A percentile compares a stretch with the other conserved stretches of the same genome.
phyloP scores from a whole-genome alignment of 1,140 invertebrate species.

The Zaprionus taronus region DNA sequence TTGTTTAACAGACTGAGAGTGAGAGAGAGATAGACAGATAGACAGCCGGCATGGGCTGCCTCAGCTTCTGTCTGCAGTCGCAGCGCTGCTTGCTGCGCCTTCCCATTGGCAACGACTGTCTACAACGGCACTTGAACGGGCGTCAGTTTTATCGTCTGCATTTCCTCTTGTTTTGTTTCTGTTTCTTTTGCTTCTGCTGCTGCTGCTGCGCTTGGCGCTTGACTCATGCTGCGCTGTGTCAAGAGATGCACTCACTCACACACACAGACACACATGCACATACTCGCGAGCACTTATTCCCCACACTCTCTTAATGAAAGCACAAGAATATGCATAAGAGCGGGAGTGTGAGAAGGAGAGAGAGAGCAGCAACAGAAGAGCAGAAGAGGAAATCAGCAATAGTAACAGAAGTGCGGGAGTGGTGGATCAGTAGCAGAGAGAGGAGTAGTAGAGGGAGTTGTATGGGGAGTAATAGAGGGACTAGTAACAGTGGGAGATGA shows the following conservation, averaged over 20 bases:
- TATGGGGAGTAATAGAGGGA: background rate
- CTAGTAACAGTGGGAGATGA: background rate
- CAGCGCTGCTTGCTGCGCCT: conserved; percentile 18
- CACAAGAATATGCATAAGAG: conserved; percentile 11
- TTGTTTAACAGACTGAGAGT: background rate
- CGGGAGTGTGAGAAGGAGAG: background rate
- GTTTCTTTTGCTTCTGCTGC: conserved; percentile 20
- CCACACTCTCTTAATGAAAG: conserved; percentile 34
- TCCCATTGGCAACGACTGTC: conserved; percentile 40
- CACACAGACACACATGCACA: background rate
- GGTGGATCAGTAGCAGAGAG: background rate
- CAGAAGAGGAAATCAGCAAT: background rate
- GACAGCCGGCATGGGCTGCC: conserved; percentile 1
- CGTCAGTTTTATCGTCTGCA: conserved; percentile 56
- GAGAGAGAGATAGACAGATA: background rate
- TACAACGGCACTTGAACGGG: conserved; percentile 53
- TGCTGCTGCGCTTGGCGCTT: conserved; percentile 65
- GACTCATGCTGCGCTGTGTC: conserved; percentile 72
- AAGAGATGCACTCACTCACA: conserved; percentile 52
- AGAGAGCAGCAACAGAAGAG: background rate
- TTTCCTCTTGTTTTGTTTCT: conserved; percentile 47
- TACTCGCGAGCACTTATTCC: background rate
- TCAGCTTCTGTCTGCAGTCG: conserved; percentile 29
- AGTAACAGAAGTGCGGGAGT: background rate
- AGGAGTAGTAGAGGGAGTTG: background rate